Evolutionary conservation across 2,888 invertebrate species (phyloP).

Genomic region (Mycogona germanica): DNA sequence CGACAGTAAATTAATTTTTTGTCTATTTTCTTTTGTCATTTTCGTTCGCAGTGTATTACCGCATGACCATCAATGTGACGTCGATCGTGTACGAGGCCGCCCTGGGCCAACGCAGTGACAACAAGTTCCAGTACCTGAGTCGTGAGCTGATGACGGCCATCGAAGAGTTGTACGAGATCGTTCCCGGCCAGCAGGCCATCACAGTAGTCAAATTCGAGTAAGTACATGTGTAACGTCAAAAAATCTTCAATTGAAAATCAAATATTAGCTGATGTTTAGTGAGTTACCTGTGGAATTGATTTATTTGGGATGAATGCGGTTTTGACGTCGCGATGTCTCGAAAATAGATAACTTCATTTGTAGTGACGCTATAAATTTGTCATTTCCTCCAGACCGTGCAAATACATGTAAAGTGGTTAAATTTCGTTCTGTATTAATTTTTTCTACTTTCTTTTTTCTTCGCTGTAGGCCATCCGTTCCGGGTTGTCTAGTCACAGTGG

Average conservation of each 20-base stretch:
- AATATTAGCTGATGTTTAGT: too few species aligned
- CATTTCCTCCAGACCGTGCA: too few species aligned
- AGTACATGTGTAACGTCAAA: too few species aligned
- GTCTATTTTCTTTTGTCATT: conserved; percentile 10
- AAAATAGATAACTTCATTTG: too few species aligned
- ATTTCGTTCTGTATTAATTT: too few species aligned
- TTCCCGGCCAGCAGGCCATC: conserved; percentile 46
- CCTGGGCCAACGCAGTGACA: conserved; percentile 47
- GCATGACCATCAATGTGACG: conserved; percentile 45
- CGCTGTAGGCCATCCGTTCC: conserved; percentile 6
- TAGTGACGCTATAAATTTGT: too few species aligned
- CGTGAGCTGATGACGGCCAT: conserved; percentile 46
- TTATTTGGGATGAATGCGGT: too few species aligned
- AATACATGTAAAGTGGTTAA: too few species aligned
- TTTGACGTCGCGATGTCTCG: too few species aligned
- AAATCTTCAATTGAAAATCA: too few species aligned
- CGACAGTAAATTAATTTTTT: background rate
- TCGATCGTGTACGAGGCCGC: conserved; percentile 45
- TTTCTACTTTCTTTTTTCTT: conserved; percentile 23
- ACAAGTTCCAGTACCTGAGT: conserved; percentile 46
- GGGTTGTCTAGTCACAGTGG: conserved; percentile 44
- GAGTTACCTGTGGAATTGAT: too few species aligned
- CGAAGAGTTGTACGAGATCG: conserved; percentile 42
- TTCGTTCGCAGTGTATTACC: conserved; percentile 39
- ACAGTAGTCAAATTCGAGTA: conserved; percentile 57